These are phyloP conservation scores for Drosophila mayaguana DNA, from an alignment of 2,888 invertebrate genomes.

Conservation along the genomic window DNA sequence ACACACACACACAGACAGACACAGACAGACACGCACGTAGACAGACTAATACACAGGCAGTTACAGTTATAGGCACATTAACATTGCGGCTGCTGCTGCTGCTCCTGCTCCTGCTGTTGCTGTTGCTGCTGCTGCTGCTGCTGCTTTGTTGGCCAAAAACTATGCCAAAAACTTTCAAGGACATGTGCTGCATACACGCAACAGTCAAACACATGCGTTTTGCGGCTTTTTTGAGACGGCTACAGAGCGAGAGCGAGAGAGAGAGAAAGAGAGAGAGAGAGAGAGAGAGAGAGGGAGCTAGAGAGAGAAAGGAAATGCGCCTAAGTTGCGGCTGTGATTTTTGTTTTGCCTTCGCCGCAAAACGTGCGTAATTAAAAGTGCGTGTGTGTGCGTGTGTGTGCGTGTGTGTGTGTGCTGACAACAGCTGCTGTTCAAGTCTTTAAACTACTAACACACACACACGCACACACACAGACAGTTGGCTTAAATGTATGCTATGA, in stretches of 20 bases:
- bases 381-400: constrained; percentile 28
- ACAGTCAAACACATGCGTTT: constrained; percentile 58
- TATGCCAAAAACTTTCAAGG: constrained; percentile 85
- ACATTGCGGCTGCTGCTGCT: constrained; percentile 48
- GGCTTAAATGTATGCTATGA: constrained; percentile 33
- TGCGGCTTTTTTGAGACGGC: constrained; percentile 51
- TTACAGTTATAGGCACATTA: constrained; percentile 61
- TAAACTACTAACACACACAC: constrained; percentile 46
- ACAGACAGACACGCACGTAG: constrained; percentile 8
- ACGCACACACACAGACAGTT: constrained; percentile 12
- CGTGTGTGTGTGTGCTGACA: constrained; percentile 17
- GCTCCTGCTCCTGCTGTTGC: constrained; percentile 41
- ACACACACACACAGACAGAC: constrained; percentile 1
- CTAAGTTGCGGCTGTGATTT: constrained; percentile 62
- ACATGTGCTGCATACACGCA: constrained; percentile 76
- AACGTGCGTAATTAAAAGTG: constrained; percentile 81
- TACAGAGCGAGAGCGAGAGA: neutral
- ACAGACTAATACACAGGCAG: constrained; percentile 25
- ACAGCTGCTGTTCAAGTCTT: constrained; percentile 48
- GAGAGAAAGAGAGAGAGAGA: too few relatives aligned
- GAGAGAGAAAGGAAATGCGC: constrained; percentile 7
- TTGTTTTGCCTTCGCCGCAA: constrained; percentile 64
- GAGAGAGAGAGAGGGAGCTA: neutral
- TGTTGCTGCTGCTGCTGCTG: constrained; percentile 31
- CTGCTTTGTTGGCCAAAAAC: constrained; percentile 75